Base-by-base conservation (phyloP, 2,888 invertebrate species). In the Rhynchonema sp. region DNA sequence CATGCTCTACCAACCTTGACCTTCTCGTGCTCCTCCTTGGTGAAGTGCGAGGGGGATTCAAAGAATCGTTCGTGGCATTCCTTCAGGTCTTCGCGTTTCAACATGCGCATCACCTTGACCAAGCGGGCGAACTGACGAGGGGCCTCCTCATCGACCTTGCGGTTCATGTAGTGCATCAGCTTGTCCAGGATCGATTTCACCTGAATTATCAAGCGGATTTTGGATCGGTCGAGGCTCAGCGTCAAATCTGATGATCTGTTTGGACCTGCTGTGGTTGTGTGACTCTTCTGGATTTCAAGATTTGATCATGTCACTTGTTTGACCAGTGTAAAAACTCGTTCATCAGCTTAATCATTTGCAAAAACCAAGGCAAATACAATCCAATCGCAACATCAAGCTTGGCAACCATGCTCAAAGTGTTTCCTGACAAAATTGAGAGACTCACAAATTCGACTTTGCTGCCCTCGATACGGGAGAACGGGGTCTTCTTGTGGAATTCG, bases 101-200 rank as follows among this genome's bases (percentile, higher is more conserved):
- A 52, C 63, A 61, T 63, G 57, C 65, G 67, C 60, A 70, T 59
- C 60, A 68, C 55, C 53, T 65, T 61, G 57, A 70, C 68, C 59
- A 70, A 64, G 56, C 65, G 63, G 46, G 63, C 64, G 54, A 67
- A 62, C 46, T 65, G 62, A 27, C 64, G 61, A 46, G 62, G 58
- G 49, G 63, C 63, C 56, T 64, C 46, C n/a, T 60, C 61, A 30
- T 62, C 59, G 57, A 65, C 59, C 52, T 62, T 30, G 27, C 60
- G 65, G 60, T 61, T 62, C 58, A 59, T 62, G 64, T 62, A 55
- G 55, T 57, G 29, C 57, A 63, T 60, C 57, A 64, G 58, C 56
- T 65, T 62, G 58, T 63, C 59, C 38, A 64, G 61, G 58, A 64
- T 57, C 38, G 59, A 56, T 46, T 61, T 59, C 57, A 64, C 62